Evolutionary conservation across 2,113 vertebrate species (phyloP).

Genomic region (Vanacampus margaritifer): DNA sequence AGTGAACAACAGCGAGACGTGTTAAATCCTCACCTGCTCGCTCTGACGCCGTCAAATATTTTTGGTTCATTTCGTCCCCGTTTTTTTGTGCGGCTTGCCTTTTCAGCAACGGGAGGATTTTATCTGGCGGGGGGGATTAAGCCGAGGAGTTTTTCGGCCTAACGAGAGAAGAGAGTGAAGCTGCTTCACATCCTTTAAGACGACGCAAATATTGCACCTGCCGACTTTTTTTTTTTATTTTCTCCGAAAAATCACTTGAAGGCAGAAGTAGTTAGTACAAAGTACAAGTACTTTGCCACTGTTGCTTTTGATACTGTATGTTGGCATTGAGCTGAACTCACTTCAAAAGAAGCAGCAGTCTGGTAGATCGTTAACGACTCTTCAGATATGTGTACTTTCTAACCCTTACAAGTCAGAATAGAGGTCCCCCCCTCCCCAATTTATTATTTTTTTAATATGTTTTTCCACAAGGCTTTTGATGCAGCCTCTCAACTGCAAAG

Average conservation of each 20-base stretch:
- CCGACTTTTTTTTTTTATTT: constrained; percentile 11
- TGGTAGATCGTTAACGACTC: no score
- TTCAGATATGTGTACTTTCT: no score
- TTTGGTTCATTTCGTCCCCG: constrained; percentile 44
- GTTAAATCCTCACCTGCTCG: constrained; percentile 56
- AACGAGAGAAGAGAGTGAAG: constrained; percentile 29
- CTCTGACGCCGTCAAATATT: constrained; percentile 36
- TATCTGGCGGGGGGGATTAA: constrained; percentile 46
- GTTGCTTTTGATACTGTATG: no score
- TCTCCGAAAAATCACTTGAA: constrained; percentile 15
- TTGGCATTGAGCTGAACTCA: no score
- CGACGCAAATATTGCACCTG: constrained; percentile 22
- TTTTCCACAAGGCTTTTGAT: no score
- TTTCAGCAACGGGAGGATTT: constrained; percentile 42
- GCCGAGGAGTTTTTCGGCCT: constrained; percentile 36
- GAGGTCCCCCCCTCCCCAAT: no score
- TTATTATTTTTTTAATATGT: no score
- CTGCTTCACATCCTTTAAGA: constrained; percentile 12
- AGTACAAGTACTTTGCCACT: no score
- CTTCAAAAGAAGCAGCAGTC: no score
- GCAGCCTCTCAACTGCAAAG: no score
- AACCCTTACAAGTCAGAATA: no score
- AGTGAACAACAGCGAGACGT: constrained; percentile 46
- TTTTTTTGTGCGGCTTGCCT: constrained; percentile 28
- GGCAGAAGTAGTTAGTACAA: no score